Conservation (phyloP, 1,140 invertebrate genomes). For the Achatina immaculata region DNA sequence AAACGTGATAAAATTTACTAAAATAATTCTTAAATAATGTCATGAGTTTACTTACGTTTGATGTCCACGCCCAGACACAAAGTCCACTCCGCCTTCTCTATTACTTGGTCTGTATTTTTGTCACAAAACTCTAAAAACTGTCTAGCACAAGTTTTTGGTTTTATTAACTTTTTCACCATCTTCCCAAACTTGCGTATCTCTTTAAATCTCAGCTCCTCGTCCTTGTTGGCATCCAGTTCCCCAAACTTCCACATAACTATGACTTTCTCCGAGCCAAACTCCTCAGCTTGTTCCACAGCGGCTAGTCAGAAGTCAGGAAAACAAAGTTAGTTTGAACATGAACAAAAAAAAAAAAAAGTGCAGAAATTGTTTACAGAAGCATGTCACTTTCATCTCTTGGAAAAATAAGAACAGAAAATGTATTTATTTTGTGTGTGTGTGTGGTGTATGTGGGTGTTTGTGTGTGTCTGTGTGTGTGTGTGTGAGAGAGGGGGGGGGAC, state of each 20-base stretch:
- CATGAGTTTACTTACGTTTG: constrained; percentile 62
- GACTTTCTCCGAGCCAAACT: constrained; percentile 47
- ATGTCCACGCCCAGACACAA: constrained; percentile 81
- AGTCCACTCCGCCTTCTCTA: constrained; percentile 84
- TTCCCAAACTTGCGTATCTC: constrained; percentile 85
- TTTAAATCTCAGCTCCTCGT: constrained; percentile 80
- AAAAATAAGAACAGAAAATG: no score
- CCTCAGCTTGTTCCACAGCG: constrained; percentile 16
- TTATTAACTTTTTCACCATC: constrained; percentile 87
- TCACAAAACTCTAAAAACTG: constrained; percentile 90
- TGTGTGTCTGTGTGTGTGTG: no score
- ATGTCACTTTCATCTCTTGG: no score
- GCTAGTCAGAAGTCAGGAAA: no score
- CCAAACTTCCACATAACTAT: constrained; percentile 88
- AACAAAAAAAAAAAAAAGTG: no score
- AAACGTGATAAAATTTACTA: no score
- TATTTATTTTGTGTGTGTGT: no score
- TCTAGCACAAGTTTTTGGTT: constrained; percentile 88
- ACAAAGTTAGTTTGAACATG: no score
- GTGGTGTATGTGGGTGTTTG: no score
- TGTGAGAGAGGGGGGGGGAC: no score
- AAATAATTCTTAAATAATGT: no score
- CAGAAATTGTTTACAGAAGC: no score
- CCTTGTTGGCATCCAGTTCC: constrained; percentile 83
- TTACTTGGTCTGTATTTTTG: constrained; percentile 81